Conservation (phyloP, 2,797 vertebrate genomes). For the Poecilia gillii region DNA sequence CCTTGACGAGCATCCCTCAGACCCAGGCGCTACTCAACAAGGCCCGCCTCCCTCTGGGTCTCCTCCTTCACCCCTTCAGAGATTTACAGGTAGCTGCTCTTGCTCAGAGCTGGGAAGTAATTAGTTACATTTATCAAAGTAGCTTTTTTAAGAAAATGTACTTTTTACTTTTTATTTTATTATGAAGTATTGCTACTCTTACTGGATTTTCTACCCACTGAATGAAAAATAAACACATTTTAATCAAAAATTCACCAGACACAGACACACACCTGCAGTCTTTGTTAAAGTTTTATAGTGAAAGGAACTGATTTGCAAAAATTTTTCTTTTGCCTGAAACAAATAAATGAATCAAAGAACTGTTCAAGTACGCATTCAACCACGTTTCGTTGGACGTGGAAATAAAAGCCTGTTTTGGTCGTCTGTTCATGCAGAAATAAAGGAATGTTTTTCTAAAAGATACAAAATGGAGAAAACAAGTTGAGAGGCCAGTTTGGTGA, state of each 20-base stretch:
- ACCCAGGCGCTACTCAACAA: conserved; percentile 95
- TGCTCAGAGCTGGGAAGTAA: too few species aligned
- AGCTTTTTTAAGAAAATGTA: too few species aligned
- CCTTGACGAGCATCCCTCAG: conserved; percentile 93
- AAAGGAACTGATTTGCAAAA: too few species aligned
- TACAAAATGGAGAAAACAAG: not conserved
- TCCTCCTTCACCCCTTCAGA: conserved; percentile 96
- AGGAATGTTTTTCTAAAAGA: conserved; percentile 22
- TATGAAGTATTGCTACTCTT: too few species aligned
- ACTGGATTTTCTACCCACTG: too few species aligned
- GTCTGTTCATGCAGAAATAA: not conserved
- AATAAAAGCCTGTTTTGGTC: conserved; percentile 39
- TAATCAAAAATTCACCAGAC: too few species aligned
- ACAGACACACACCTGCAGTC: too few species aligned
- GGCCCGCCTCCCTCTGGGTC: conserved; percentile 94
- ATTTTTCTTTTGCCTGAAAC: not conserved
- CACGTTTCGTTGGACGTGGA: not conserved
- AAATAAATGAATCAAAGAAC: not conserved
- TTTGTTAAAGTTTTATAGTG: too few species aligned
- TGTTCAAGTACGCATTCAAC: not conserved
- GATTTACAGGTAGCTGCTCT: conserved; percentile 87
- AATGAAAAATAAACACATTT: too few species aligned
- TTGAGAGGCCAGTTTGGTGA: not conserved
- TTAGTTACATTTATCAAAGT: too few species aligned
- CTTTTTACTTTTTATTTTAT: too few species aligned